Percentiles rank a stretch among this genome's conserved stretches.
phyloP scores from a whole-genome alignment of 2,888 invertebrate species.

The Galerucella pusilla region DNA sequence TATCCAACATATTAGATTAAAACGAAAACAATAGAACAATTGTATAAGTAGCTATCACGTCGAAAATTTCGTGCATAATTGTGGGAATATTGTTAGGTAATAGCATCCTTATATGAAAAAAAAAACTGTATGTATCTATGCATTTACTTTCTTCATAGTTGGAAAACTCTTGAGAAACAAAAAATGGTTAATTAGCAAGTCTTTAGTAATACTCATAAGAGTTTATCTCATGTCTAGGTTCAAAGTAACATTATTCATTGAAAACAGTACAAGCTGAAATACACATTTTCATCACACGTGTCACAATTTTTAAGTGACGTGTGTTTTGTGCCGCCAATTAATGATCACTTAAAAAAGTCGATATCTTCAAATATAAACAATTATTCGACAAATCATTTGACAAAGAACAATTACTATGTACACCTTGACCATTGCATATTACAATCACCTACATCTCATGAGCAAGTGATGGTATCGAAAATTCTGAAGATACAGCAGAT shows the following conservation, averaged over 20 bases:
- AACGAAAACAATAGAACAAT: slow-evolving; percentile 20
- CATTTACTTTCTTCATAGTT: slow-evolving; percentile 15
- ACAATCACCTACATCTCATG: too few species aligned
- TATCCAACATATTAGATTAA: slow-evolving; percentile 19
- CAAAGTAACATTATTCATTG: neutral
- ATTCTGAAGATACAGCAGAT: too few species aligned
- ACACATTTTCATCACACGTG: too few species aligned
- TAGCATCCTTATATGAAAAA: slow-evolving; percentile 10
- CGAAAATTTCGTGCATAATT: slow-evolving; percentile 17
- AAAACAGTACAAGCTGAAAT: too few species aligned
- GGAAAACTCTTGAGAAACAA: slow-evolving; percentile 7
- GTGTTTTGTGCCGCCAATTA: too few species aligned
- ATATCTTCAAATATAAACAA: too few species aligned
- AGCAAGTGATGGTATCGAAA: too few species aligned
- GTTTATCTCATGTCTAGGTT: neutral
- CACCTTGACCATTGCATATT: too few species aligned
- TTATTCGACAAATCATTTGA: too few species aligned
- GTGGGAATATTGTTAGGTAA: slow-evolving; percentile 18
- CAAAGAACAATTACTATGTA: too few species aligned
- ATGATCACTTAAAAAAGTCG: too few species aligned
- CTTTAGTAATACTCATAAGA: neutral
- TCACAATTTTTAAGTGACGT: too few species aligned
- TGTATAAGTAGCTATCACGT: slow-evolving; percentile 21
- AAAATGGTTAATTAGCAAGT: neutral
- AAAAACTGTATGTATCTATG: neutral